Evolutionary conservation across 2,888 invertebrate genomes (phyloP).

Genomic region (Pachliopta kotzebuea): DNA sequence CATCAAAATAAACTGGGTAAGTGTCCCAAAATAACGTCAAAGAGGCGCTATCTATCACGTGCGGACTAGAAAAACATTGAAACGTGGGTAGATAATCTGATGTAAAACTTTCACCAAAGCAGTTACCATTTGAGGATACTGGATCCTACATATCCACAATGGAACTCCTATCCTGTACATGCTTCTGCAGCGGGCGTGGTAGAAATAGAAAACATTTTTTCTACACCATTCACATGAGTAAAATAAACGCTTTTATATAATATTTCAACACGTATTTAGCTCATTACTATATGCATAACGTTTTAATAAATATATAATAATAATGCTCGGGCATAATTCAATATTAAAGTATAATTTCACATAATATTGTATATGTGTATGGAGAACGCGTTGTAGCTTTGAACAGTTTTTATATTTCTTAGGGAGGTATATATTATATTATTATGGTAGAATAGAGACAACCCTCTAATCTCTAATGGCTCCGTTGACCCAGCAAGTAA

Average conservation of each 20-base stretch:
- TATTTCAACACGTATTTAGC: not conserved
- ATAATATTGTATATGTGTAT: not conserved
- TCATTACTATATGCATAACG: conserved; percentile 14
- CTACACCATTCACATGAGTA: not conserved
- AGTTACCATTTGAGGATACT: conserved; percentile 12
- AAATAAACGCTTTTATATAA: not conserved
- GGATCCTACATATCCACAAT: conserved; percentile 3
- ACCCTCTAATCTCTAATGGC: too few species aligned
- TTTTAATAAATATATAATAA: conserved; percentile 12
- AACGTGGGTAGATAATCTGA: conserved; percentile 31
- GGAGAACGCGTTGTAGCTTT: not conserved
- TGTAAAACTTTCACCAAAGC: conserved; percentile 30
- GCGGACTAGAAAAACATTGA: conserved; percentile 29
- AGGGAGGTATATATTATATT: too few species aligned
- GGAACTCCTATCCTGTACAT: conserved; percentile 12
- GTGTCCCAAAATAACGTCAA: conserved; percentile 27
- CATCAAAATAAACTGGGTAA: conserved; percentile 18
- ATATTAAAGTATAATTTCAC: not conserved
- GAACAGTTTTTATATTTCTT: not conserved
- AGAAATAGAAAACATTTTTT: conserved; percentile 1
- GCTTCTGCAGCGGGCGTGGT: not conserved
- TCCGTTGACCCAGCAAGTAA: too few species aligned
- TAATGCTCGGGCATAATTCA: not conserved
- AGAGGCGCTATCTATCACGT: conserved; percentile 27
- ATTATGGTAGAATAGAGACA: too few species aligned